These are phyloP conservation scores for Platygyra sinensis DNA, from an alignment of 64 coral and sea anemone species.

Conservation along the genomic window DNA sequence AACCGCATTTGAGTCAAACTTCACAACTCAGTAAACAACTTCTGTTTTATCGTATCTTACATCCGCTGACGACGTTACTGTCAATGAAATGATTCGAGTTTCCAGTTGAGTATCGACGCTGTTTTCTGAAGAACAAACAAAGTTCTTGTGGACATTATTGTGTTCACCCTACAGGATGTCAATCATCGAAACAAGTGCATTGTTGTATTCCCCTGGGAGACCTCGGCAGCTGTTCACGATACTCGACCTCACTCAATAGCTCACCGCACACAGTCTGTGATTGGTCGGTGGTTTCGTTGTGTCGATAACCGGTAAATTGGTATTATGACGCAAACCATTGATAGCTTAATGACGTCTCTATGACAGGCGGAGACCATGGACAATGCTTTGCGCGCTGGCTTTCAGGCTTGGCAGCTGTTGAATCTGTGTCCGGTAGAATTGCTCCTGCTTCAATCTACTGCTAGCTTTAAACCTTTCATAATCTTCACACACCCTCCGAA, in stretches of 20 bases:
- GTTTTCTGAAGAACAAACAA: constrained; percentile 33
- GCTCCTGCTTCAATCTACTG: not conserved
- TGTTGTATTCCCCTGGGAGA: constrained; percentile 69
- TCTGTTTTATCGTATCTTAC: too few species aligned
- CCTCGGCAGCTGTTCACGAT: constrained; percentile 66
- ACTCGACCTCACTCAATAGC: constrained; percentile 76
- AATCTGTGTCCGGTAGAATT: not conserved
- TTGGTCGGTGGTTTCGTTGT: constrained; percentile 61
- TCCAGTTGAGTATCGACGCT: not conserved
- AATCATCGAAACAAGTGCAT: constrained; percentile 30
- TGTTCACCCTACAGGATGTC: not conserved
- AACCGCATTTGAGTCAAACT: not conserved
- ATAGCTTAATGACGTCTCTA: constrained; percentile 86
- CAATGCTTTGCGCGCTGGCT: constrained; percentile 47
- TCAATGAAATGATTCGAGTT: not conserved
- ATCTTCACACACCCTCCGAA: constrained; percentile 8
- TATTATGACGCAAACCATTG: constrained; percentile 77
- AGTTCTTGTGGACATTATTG: constrained; percentile 20
- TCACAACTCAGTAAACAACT: too few species aligned
- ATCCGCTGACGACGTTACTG: too few species aligned
- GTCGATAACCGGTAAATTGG: constrained; percentile 72
- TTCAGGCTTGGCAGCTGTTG: constrained; percentile 28
- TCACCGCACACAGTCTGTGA: constrained; percentile 21
- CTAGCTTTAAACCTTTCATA: constrained; percentile 71
- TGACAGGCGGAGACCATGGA: constrained; percentile 76